phyloP scores from a whole-genome alignment of 2,797 vertebrate genomes.

The Anguilla marmorata region DNA sequence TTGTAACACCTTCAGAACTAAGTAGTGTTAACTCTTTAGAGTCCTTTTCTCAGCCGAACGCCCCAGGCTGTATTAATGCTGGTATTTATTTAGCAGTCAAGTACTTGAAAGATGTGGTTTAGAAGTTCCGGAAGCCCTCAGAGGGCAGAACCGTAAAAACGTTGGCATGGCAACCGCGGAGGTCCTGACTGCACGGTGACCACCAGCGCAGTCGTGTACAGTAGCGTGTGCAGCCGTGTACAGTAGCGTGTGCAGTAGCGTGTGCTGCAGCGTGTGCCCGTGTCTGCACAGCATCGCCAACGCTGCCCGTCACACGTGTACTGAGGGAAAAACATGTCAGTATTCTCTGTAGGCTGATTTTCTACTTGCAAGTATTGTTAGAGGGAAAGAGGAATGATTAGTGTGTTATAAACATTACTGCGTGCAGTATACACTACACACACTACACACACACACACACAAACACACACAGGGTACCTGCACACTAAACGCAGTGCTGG shows the following conservation, averaged over 20 bases:
- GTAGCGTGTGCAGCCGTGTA: background rate
- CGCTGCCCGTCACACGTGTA: background rate
- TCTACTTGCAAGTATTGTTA: background rate
- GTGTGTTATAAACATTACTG: background rate
- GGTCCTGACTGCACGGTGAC: background rate
- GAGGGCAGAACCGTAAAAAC: background rate
- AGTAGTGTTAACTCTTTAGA: background rate
- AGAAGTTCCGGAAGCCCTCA: background rate
- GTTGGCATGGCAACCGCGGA: background rate
- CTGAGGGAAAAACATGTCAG: background rate
- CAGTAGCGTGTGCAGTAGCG: background rate
- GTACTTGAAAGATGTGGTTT: background rate
- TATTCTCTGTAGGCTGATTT: conserved; percentile 11
- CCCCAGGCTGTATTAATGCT: background rate
- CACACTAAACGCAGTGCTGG: too few species aligned
- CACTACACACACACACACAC: too few species aligned
- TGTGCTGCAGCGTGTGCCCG: too few species aligned
- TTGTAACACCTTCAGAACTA: background rate
- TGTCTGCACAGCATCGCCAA: background rate
- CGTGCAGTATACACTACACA: background rate
- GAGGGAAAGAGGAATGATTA: background rate
- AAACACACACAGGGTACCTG: too few species aligned
- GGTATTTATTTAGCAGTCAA: background rate
- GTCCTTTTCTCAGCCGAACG: background rate
- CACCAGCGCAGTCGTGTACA: background rate